Percentiles rank a stretch among this genome's conserved stretches.
phyloP scores from a whole-genome alignment of 2,888 invertebrate species.

The Luperina nickerlii region DNA sequence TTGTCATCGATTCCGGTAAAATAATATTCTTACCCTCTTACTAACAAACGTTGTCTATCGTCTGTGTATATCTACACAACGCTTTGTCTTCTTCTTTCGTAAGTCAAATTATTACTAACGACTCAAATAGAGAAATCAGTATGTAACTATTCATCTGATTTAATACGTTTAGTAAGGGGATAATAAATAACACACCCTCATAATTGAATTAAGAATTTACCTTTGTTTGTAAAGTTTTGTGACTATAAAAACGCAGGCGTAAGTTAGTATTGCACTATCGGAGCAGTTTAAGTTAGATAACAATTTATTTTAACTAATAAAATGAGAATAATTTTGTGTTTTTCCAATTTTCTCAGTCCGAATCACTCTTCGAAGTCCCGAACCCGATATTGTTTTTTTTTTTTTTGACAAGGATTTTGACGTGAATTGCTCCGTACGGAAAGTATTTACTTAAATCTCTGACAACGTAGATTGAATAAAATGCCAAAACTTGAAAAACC shows the following conservation, averaged over 20 bases:
- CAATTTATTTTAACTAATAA: neutral
- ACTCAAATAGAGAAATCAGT: too few relatives aligned
- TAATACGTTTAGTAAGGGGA: too few relatives aligned
- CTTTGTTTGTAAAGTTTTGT: neutral
- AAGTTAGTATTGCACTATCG: neutral
- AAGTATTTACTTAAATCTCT: neutral
- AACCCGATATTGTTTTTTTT: conserved; percentile 7
- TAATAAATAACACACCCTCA: conserved; percentile 13
- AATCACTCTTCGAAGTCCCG: neutral
- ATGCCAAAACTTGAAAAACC: too few relatives aligned
- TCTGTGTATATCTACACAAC: too few relatives aligned
- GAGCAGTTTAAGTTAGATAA: neutral
- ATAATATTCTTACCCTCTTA: neutral
- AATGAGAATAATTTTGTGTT: neutral
- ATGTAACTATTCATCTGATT: too few relatives aligned
- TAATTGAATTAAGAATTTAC: conserved; percentile 16
- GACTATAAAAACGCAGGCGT: neutral
- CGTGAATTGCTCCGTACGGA: neutral
- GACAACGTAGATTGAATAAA: too few relatives aligned
- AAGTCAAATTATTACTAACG: too few relatives aligned
- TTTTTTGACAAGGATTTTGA: neutral
- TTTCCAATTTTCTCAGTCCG: neutral
- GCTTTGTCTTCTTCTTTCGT: too few relatives aligned
- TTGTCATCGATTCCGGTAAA: neutral
- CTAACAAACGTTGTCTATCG: too few relatives aligned